Evolutionary conservation across 2,797 vertebrate species (phyloP), one percentile per base, ranked within the genome.

Genomic region (Anniella stebbinsi): DNA sequence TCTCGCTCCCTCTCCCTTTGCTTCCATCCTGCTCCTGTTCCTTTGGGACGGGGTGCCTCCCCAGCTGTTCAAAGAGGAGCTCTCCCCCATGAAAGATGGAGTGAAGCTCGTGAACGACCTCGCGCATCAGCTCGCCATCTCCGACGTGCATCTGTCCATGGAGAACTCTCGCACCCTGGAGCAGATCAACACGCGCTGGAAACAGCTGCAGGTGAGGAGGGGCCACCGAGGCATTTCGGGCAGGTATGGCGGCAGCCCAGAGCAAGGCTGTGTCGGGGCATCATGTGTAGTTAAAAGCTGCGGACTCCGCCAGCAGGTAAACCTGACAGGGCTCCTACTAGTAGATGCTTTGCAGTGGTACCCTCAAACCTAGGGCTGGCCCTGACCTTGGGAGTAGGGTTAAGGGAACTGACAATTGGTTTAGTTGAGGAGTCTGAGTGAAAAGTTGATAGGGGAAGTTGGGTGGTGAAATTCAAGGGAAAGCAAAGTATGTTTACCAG

Each of bases 61-160:
- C 66, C 93, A 99, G 99, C 95, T 99, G 81, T 99, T 99, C 96
- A 99, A 99, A 95, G 98, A 99, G 95, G 99, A 99, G 95, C 97
- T 99, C 84, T 97, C 97, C 21, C 98, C 99, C 69, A 96, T 99
- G 95, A 99, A 99, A 96, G 98, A 99, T 89, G 98, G 98, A 67
- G 98, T 99, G 97, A 99, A 99, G 95, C 97, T 98, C 88, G 97
- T 99, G 91, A 99, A 99, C 91, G 99, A 99, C 92, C 97, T 99
- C 86, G 99, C 99, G 0, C 99, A 99, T 96, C 98, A 99, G 95
- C 98, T 99, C 91, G 99, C 99, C 51, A 98, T 99, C 95, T 98
- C 98, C 0, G 98, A 99, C 90, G 99, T 99, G 57, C 99, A 99
- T 93, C 97, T 99, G 93, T 99, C 99, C 91, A 98, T 99, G 98